Base-by-base conservation (phyloP, 2,797 vertebrate genomes). In the Neosilurus hyrtlii region DNA sequence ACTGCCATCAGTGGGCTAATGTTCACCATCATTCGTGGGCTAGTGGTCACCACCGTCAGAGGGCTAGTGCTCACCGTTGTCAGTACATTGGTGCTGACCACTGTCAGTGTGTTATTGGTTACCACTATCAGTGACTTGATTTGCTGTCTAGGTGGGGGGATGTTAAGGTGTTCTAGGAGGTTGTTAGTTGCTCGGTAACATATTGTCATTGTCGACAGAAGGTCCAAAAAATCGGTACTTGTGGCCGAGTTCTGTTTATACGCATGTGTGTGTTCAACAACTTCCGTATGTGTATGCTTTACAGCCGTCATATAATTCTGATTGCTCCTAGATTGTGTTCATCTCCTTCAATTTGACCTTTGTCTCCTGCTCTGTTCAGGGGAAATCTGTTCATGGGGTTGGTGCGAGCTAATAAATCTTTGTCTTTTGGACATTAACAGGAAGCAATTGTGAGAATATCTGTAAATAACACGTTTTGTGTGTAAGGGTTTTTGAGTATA, bases 321-420 rank as follows among this genome's bases (percentile, higher is more conserved):
- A 24, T 68, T 43, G 67, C 10, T 35, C 14, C 15, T 81, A 51
- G 57, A 35, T 57, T 63, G 30, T 16, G 56, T 61, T 15, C 73
- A 49, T 22, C 72, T 57, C 30, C 16, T 11, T 61, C 26, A 88
- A 62, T n/a, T 80, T 74, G 80, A 70, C 57, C 71, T 74, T 84
- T 80, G 70, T 68, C 51, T 72, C 51, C 73, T 72, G 30, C 37
- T 79, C 68, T 10, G 70, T 73, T 24, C 63, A 43, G 16, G 16
- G 18, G 65, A 80, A 78, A 56, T 30, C 66, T n/a, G 11, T 43
- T 84, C 77, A 68, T 63, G 63, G 59, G 37, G 56, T 72, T 62
- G 83, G 71, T 76, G 80, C 72, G 61, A 57, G 62, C 24, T 78
- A 22, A 83, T 72, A 56, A 65, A 57, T 57, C 57, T 54, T 11